Conservation (phyloP, 2,113 vertebrate genomes). For the Pseudorectes ferrugineus region DNA sequence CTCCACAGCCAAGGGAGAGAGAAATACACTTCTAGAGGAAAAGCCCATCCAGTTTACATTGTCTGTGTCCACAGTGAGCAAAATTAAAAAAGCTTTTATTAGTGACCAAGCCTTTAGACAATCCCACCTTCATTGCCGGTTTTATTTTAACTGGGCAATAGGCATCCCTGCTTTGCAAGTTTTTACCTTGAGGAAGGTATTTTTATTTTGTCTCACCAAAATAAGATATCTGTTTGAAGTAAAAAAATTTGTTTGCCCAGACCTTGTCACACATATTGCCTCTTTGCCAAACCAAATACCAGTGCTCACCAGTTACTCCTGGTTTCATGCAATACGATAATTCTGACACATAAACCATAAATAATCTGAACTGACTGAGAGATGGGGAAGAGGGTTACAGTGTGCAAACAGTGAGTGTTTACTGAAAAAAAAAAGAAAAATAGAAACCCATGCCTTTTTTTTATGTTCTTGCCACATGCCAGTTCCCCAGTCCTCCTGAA, state of each 20-base stretch:
- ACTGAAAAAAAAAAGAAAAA: background rate
- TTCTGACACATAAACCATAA: background rate
- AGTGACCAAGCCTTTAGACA: background rate
- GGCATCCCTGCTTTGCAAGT: background rate
- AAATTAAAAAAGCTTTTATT: background rate
- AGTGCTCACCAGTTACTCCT: background rate
- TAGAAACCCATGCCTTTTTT: background rate
- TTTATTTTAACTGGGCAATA: background rate
- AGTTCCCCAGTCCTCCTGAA: background rate
- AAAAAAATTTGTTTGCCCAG: background rate
- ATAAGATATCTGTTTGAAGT: background rate
- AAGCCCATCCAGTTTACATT: background rate
- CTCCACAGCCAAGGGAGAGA: background rate
- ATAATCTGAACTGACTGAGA: background rate
- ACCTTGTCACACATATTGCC: background rate
- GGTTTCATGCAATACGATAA: background rate
- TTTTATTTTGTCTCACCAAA: background rate
- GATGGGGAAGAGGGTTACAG: background rate
- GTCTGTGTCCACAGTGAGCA: background rate
- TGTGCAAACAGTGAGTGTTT: background rate
- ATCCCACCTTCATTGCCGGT: background rate
- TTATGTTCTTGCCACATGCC: background rate
- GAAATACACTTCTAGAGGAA: background rate
- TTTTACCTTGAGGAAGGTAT: background rate
- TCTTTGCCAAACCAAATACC: background rate